These are phyloP conservation scores for Nymphalis c-album DNA, from an alignment of 2,888 invertebrate genomes.

Conservation along the genomic window DNA sequence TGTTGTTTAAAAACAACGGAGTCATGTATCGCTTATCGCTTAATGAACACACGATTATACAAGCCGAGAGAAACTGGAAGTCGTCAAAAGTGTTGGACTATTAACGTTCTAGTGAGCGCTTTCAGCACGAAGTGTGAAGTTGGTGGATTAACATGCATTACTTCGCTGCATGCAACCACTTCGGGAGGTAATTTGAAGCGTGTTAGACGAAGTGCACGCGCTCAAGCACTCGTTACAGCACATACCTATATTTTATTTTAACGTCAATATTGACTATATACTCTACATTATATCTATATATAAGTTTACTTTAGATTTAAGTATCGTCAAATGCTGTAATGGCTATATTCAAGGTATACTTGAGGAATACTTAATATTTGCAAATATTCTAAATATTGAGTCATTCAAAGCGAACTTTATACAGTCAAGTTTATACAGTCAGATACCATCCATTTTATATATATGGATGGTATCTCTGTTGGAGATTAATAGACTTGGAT, in stretches of 20 bases:
- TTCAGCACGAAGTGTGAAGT: conserved; percentile 32
- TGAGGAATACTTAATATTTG: too few species aligned
- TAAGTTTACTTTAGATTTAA: too few species aligned
- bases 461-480: too few species aligned
- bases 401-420: too few species aligned
- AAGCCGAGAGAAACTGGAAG: conserved; percentile 23
- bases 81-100: conserved; percentile 30
- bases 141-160: conserved; percentile 33
- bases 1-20: not conserved
- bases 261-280: not conserved
- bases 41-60: conserved; percentile 25
- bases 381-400: too few species aligned
- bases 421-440: too few species aligned
- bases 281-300: not conserved
- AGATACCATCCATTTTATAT: too few species aligned
- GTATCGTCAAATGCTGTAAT: too few species aligned
- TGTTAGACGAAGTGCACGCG: conserved; percentile 13
- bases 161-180: conserved; percentile 30
- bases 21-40: conserved; percentile 13
- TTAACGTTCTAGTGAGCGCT: conserved; percentile 29
- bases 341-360: too few species aligned
- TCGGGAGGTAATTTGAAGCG: conserved; percentile 27
- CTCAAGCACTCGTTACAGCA: not conserved
- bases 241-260: conserved; percentile 2
- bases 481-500: too few species aligned